Conservation (phyloP, 1,140 invertebrate genomes). For the Caenorhabditis inopinata region DNA sequence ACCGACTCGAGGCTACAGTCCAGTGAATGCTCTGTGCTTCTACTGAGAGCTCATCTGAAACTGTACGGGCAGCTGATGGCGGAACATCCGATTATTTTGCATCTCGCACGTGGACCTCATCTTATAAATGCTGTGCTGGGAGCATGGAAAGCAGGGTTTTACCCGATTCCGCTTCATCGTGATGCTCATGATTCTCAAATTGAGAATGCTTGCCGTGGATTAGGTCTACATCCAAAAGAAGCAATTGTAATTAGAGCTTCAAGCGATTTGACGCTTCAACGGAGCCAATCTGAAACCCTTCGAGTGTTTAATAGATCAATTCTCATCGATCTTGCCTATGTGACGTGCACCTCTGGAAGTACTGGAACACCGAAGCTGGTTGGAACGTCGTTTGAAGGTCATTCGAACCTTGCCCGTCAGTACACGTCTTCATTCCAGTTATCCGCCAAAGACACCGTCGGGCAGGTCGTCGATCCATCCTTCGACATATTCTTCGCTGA, state of each 20-base stretch:
- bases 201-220: not conserved
- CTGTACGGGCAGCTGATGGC: not conserved
- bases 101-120: not conserved
- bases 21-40: not conserved
- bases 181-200: not conserved
- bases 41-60: not conserved
- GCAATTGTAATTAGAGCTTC: not conserved
- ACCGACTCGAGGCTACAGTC: not conserved
- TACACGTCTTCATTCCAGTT: slow-evolving; percentile 33
- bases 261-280: not conserved
- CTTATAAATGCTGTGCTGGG: not conserved
- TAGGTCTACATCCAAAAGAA: not conserved
- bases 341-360: slow-evolving; percentile 46
- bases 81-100: not conserved
- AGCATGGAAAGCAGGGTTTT: not conserved
- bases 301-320: not conserved
- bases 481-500: slow-evolving; percentile 53
- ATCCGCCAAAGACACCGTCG: not conserved
- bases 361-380: slow-evolving; percentile 45
- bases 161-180: not conserved
- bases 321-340: not conserved
- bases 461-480: slow-evolving; percentile 37
- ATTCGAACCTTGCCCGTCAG: slow-evolving; percentile 43
- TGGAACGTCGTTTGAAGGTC: slow-evolving; percentile 40
- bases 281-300: not conserved